Evolutionary conservation across 2,888 invertebrate species (phyloP), one percentile per base, ranked within the genome.

Genomic region (Diadromus collaris): DNA sequence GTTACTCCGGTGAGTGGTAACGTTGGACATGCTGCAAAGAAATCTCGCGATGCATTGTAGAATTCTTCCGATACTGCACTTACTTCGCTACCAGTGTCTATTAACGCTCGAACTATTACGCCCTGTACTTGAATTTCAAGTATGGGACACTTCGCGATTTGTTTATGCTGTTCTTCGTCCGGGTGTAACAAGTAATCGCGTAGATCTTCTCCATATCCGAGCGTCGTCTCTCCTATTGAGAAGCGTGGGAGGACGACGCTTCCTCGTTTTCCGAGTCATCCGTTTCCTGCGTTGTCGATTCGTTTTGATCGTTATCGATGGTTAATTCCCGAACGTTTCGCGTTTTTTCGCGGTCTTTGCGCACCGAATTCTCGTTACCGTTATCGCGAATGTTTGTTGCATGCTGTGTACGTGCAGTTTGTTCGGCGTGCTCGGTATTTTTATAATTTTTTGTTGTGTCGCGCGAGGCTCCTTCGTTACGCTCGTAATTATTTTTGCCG

Each of bases 71-170:
- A 65, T 2, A 48, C n/a, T 2, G 63, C 63, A 16, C 44, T 46
- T 4, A 63, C 44, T 13, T 63, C 63, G 44, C 63, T 29, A 1
- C 63, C 63, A 6, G 63, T 63, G 44, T 63, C 63, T 1, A 46
- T 29, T 2, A 63, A 16, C 2, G 46, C 63, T n/a, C 16, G 10
- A 13, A 44, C 13, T 24, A 13, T 44, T 46, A 46, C 16, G 0
- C n/a, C 21, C 46, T 65, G 32, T 9, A 65, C 27, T 5, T 32
- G 16, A 13, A 65, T 19, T 6, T 24, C 19, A 5, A 65, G 3
- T 2, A 32, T 16, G 9, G 64, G 64, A 32, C 64, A 65, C 29
- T 48, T 32, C 2, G 48, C n/a, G 16, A 6, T 27, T 6, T 16
- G 10, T 44, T 16, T 24, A 2, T 7, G 16, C n/a, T 46, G 6